Percentiles rank a stretch among this genome's conserved stretches.
phyloP scores from a whole-genome alignment of 2,113 vertebrate genomes.

The Anolis carolinensis region DNA sequence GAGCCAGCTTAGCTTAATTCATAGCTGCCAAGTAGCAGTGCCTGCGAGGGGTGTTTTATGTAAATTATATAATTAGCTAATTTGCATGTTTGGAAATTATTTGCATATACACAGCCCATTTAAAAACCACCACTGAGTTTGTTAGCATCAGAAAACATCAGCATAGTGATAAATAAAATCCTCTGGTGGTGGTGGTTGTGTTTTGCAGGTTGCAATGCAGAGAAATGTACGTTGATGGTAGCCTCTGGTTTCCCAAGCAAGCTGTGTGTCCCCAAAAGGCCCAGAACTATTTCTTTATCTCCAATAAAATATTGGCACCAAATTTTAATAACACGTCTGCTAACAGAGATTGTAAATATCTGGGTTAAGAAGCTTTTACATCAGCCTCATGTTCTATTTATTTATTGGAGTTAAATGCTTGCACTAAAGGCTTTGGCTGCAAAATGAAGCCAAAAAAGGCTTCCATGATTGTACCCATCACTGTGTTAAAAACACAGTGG shows the following conservation, averaged over 20 bases:
- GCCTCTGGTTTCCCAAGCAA: not conserved
- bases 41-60: slow-evolving; percentile 32
- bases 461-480: too few relatives aligned
- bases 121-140: not conserved
- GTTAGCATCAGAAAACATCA: not conserved
- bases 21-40: slow-evolving; percentile 31
- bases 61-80: slow-evolving; percentile 43
- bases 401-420: not conserved
- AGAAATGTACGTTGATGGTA: not conserved
- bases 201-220: not conserved
- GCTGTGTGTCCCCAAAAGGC: not conserved
- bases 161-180: not conserved
- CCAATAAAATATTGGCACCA: not conserved
- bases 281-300: not conserved
- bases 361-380: not conserved
- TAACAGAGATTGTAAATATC: not conserved
- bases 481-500: too few relatives aligned
- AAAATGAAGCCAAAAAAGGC: too few relatives aligned
- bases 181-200: not conserved
- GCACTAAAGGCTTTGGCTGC: too few relatives aligned
- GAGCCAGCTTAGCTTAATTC: slow-evolving; percentile 21
- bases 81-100: slow-evolving; percentile 40
- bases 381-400: not conserved
- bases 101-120: not conserved
- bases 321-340: slow-evolving; percentile 19